Conservation (phyloP, 1,140 invertebrate genomes). For the Apolygus lucorum region DNA sequence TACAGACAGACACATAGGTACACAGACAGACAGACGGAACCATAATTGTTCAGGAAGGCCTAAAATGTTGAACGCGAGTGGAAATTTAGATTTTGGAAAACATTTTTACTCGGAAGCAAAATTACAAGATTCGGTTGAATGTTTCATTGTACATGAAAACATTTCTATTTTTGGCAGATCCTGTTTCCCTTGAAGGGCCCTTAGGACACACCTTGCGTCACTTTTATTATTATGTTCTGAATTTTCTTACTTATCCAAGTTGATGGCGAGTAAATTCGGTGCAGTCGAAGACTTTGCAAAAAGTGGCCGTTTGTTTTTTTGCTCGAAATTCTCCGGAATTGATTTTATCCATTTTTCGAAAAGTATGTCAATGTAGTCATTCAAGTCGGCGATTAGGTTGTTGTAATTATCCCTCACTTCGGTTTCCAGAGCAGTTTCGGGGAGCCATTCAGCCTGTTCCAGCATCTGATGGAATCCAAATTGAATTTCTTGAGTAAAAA, state of each 20-base stretch:
- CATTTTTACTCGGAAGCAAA: too few relatives aligned
- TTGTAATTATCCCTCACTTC: conserved; percentile 45
- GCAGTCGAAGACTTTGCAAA: conserved; percentile 55
- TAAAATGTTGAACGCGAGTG: too few relatives aligned
- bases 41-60: too few relatives aligned
- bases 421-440: conserved; percentile 56
- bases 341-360: conserved; percentile 14
- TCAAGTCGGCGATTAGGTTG: conserved; percentile 10
- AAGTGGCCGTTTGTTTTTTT: conserved; percentile 57
- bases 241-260: conserved; percentile 65
- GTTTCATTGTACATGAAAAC: too few relatives aligned
- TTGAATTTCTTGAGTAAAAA: neutral
- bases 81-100: too few relatives aligned
- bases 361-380: neutral
- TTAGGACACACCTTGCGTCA: too few relatives aligned
- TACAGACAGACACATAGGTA: too few relatives aligned
- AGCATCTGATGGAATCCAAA: conserved; percentile 41
- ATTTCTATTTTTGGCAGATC: too few relatives aligned
- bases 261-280: conserved; percentile 62
- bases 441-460: conserved; percentile 60
- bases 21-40: too few relatives aligned
- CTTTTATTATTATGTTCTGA: neutral
- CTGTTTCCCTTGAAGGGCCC: too few relatives aligned
- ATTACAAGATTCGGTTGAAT: too few relatives aligned
- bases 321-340: conserved; percentile 39